Evolutionary conservation across 1,140 invertebrate species (phyloP).

Genomic region (Chironomus tepperi): DNA sequence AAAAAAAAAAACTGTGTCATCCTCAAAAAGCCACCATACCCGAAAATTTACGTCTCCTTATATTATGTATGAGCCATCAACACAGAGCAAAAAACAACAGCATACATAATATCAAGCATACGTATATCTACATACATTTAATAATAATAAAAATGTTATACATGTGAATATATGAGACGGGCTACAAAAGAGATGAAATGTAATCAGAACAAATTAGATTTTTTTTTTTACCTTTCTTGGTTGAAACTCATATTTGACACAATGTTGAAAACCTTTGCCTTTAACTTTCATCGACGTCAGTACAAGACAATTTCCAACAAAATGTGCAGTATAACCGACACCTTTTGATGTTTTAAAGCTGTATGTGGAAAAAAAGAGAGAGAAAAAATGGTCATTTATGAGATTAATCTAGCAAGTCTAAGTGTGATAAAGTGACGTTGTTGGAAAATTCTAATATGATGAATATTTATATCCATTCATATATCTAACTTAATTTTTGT

Average conservation of each 20-base stretch:
- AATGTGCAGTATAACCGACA: conserved; percentile 98
- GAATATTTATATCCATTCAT: neutral
- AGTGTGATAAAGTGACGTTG: neutral
- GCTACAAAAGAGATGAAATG: neutral
- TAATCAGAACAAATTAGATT: conserved; percentile 26
- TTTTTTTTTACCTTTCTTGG: conserved; percentile 94
- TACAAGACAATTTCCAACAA: conserved; percentile 97
- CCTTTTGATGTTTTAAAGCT: conserved; percentile 99
- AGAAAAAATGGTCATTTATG: neutral
- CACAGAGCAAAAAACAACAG: no score
- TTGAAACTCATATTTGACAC: conserved; percentile 99
- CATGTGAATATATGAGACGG: no score
- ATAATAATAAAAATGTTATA: no score
- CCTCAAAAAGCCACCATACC: no score
- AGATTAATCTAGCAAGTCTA: conserved; percentile 3
- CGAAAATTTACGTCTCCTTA: no score
- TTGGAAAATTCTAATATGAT: neutral
- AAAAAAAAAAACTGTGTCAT: no score
- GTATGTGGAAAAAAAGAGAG: conserved; percentile 37
- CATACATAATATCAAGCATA: no score
- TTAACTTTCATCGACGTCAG: conserved; percentile 98
- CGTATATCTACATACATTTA: no score
- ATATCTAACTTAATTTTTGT: neutral
- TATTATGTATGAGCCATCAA: no score
- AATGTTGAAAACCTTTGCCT: conserved; percentile 98